phyloP scores from a whole-genome alignment of 2,797 vertebrate genomes.

The Cottoperca gobio region DNA sequence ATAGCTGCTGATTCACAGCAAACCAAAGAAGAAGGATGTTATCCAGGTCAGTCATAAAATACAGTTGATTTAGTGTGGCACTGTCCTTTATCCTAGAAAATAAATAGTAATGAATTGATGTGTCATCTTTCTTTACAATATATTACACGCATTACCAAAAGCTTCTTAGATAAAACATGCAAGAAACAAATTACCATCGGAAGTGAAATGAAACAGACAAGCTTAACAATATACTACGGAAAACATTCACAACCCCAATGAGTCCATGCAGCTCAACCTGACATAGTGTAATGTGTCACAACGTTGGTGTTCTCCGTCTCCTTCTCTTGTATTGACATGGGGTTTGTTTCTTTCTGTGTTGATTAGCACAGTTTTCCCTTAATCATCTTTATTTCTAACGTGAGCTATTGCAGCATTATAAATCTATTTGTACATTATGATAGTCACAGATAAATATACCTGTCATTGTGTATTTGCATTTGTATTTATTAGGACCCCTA shows the following conservation, averaged over 20 bases:
- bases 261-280: neutral
- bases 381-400: slow-evolving; percentile 4
- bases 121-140: too few species aligned
- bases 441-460: neutral
- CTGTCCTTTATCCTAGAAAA: too few species aligned
- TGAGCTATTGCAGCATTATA: slow-evolving; percentile 5
- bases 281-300: slow-evolving; percentile 23
- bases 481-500: too few species aligned
- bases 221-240: neutral
- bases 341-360: neutral
- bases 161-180: neutral
- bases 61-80: too few species aligned
- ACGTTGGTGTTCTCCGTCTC: slow-evolving; percentile 12
- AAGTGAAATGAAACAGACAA: neutral
- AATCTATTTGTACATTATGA: slow-evolving; percentile 12
- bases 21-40: too few species aligned
- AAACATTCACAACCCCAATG: neutral
- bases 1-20: too few species aligned
- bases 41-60: too few species aligned
- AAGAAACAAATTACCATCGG: neutral
- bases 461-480: neutral
- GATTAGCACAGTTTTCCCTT: slow-evolving; percentile 10
- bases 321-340: too few species aligned
- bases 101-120: too few species aligned
- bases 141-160: too few species aligned